Conservation (phyloP, 2,113 vertebrate genomes). For the Patagioenas fasciata region DNA sequence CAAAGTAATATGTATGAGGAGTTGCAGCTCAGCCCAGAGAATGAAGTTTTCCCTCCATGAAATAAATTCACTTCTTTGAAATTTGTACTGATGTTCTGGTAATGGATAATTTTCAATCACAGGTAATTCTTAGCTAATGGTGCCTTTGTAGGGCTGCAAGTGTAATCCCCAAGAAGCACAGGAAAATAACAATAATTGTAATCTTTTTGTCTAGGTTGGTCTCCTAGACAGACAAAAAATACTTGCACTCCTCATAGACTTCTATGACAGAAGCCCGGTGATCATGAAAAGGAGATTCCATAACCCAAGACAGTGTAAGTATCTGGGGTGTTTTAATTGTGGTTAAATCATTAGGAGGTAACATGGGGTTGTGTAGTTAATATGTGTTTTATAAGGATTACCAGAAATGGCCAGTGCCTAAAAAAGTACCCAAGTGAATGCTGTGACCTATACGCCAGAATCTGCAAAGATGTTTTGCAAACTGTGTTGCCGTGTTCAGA, state of each 20-base stretch:
- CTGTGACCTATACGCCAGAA: background rate
- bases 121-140: background rate
- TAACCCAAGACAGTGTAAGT: constrained; percentile 79
- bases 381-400: background rate
- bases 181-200: background rate
- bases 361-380: background rate
- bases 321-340: background rate
- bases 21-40: background rate
- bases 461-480: background rate
- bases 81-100: background rate
- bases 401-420: background rate
- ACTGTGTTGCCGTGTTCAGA: background rate
- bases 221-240: constrained; percentile 71
- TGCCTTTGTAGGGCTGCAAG: background rate
- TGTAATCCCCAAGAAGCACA: background rate
- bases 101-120: background rate
- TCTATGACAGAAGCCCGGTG: constrained; percentile 62
- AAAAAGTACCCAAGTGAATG: background rate
- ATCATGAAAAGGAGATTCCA: constrained; percentile 10
- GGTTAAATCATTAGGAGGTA: background rate
- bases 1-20: background rate
- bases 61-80: background rate
- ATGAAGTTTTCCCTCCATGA: background rate
- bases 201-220: constrained; percentile 65
- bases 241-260: constrained; percentile 65